Evolutionary conservation across 2,113 vertebrate species (phyloP).

Genomic region (Edolisoma coerulescens): DNA sequence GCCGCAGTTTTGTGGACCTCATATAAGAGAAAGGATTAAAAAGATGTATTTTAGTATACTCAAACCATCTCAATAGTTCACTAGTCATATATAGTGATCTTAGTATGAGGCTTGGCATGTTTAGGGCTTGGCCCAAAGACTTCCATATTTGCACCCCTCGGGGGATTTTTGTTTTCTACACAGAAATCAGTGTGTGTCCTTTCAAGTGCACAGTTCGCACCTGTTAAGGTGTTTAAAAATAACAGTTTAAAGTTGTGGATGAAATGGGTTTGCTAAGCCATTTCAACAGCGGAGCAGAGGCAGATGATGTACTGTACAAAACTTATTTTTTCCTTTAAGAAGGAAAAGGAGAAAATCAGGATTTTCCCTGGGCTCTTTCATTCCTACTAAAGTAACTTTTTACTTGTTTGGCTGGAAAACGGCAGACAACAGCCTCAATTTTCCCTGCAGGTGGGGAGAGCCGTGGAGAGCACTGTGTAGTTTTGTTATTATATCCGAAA

Average conservation of each 20-base stretch:
- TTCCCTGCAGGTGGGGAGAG: background rate
- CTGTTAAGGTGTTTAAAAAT: background rate
- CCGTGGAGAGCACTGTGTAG: background rate
- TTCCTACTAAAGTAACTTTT: background rate
- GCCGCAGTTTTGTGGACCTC: background rate
- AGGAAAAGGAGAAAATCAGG: background rate
- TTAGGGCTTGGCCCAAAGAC: background rate
- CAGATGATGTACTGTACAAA: background rate
- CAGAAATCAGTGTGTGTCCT: background rate
- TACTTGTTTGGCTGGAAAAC: background rate
- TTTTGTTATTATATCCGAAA: background rate
- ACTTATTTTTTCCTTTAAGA: background rate
- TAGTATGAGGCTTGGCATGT: background rate
- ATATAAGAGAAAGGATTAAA: background rate
- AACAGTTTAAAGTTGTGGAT: background rate
- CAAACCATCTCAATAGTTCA: background rate
- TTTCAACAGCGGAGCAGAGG: accelerated
- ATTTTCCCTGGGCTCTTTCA: background rate
- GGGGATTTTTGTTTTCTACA: background rate
- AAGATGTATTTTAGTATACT: background rate
- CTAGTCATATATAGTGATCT: background rate
- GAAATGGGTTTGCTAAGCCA: background rate
- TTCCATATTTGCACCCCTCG: background rate
- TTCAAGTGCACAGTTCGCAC: background rate
- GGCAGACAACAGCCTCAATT: background rate